Base-by-base conservation (phyloP, 2,888 invertebrate species). In the Apotomis betuletana region DNA sequence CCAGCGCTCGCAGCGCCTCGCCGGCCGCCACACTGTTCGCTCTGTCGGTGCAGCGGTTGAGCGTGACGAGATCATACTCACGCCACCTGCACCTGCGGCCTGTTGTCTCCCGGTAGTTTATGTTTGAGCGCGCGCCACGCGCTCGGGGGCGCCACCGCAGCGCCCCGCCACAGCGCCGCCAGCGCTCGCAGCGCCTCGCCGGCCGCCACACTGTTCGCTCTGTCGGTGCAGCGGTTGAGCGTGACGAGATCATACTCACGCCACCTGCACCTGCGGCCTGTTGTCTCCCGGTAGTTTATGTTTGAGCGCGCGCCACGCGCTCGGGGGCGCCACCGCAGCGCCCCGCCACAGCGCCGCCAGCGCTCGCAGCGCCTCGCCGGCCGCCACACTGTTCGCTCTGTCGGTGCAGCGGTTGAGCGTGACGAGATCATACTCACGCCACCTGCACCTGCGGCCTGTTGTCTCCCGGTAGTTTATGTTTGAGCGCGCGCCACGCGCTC, bases 41-140 rank as follows among this genome's bases (percentile, higher is more conserved):
- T 74, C 95, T 27, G 27, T 27, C 2, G 27, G 27, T 27, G 94
- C 67, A 97, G 8, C 8, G 5, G 41, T 0, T 41, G 41, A 41
- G 5, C 41, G 41, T 4, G 4, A 2, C 41, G 97, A 97, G 59
- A 41, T 4, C 6, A 6, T 4, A 41, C 41, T 41, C 41, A 41
- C 94, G 94, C 94, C 76, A 92, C 88, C 60, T 95, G 91, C 54
- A 96, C 95, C 3, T 81, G 77, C 0, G 91, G 88, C 70, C 97
- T 92, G 27, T 84, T 90, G 75, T 97, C 97, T 67, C 92, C 88
- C 1, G 93, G 94, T 78, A 97, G 94, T 77, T 94, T 95, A 1
- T 95, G 95, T 59, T 95, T 94, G 52, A 97, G 86, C 0, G 95
- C 96, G 61, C 94, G 91, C 97, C 97, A 97, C 0, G 97, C 96